A percentile compares a stretch with the other conserved stretches of the same genome.
Evolutionary conservation across 2,113 vertebrate species (phyloP).

Genomic region (Spheniscus mendiculus): DNA sequence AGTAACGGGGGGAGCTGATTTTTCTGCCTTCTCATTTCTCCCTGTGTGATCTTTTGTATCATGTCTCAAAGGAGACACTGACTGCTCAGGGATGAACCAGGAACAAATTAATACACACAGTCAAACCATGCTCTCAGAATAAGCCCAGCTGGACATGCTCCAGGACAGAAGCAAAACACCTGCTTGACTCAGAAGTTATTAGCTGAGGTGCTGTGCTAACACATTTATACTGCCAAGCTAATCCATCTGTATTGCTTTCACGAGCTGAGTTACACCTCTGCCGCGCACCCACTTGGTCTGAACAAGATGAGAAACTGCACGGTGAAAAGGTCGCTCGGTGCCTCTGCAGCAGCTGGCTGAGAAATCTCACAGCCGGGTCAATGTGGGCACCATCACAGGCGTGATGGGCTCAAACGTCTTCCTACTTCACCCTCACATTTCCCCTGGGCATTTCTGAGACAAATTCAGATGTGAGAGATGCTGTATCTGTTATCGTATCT

Average conservation of each 20-base stretch:
- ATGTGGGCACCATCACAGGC: not conserved
- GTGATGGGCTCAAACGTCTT: not conserved
- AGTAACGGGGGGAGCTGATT: not conserved
- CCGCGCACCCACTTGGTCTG: rapidly evolving
- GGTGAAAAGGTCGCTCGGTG: rapidly evolving
- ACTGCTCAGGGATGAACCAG: not conserved
- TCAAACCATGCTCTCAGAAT: rapidly evolving
- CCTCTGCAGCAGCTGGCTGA: not conserved
- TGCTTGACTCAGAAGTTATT: not conserved
- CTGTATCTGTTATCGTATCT: not conserved
- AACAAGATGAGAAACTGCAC: not conserved
- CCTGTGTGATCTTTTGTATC: not conserved
- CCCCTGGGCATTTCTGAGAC: not conserved
- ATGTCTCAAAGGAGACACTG: not conserved
- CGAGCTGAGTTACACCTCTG: not conserved
- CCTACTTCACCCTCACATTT: not conserved
- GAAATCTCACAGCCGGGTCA: not conserved
- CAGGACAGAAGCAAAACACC: not conserved
- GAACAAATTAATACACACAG: not conserved
- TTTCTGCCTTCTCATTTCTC: not conserved
- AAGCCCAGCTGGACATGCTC: not conserved
- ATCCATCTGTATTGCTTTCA: not conserved
- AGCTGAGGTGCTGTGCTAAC: not conserved
- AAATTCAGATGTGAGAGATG: not conserved
- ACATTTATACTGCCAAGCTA: not conserved